Evolutionary conservation across 2,113 vertebrate species (phyloP).

Genomic region (Isichthys henryi): DNA sequence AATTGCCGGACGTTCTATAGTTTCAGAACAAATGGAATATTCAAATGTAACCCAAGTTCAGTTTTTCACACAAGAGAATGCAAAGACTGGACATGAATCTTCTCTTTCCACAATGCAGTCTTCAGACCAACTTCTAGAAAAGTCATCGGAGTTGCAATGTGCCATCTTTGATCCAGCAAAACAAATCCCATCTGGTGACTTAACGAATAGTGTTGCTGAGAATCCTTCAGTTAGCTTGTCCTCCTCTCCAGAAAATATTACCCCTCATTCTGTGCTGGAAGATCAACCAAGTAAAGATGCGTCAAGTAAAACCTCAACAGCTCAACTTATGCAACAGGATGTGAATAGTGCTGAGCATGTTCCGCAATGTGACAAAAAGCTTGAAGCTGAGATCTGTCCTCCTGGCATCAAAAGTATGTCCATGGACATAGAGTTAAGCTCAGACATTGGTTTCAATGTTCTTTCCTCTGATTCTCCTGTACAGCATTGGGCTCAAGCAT

Average conservation of each 20-base stretch:
- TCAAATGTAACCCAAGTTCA: neutral
- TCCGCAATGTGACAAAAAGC: conserved; percentile 48
- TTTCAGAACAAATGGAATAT: conserved; percentile 8
- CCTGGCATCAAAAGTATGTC: conserved; percentile 30
- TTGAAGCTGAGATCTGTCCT: conserved; percentile 34
- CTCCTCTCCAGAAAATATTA: conserved; percentile 33
- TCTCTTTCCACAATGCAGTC: conserved; percentile 15
- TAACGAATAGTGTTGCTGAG: conserved; percentile 25
- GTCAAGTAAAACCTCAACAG: neutral
- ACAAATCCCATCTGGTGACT: neutral
- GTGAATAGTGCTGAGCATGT: neutral
- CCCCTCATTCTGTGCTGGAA: conserved; percentile 22
- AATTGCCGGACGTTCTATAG: neutral
- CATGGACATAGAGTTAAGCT: conserved; percentile 26
- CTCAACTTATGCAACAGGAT: neutral
- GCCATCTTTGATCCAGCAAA: neutral
- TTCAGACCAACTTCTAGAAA: conserved; percentile 32
- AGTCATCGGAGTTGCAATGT: conserved; percentile 38
- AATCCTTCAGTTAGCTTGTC: conserved; percentile 19
- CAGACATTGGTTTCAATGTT: conserved; percentile 30
- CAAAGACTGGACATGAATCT: conserved; percentile 9
- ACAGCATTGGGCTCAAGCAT: conserved; percentile 28
- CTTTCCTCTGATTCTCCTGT: conserved; percentile 34
- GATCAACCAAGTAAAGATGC: conserved; percentile 10
- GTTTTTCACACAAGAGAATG: neutral